Base-by-base conservation (phyloP, 1,140 invertebrate genomes). In the Dermatophagoides farinae region DNA sequence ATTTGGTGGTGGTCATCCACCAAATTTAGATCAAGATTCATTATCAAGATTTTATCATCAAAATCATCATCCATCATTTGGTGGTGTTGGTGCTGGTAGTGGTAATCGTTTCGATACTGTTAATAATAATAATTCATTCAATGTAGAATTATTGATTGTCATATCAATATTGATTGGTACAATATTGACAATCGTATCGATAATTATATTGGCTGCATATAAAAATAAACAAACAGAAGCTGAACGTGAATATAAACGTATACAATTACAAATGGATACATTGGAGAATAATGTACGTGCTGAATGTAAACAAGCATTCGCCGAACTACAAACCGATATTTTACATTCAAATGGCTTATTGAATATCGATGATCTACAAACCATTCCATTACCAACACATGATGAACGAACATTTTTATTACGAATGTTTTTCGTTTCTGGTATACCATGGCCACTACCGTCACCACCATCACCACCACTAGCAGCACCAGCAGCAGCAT, bases 281-380 rank as follows among this genome's bases (percentile, higher is more conserved):
- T 75, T 98, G 50, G 93, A 98, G 71, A 93, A 88, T 69, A 96
- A 95, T 71, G 92, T 98, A 0, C 78, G 93, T 52, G 86, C 90
- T 66, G 95, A 97, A 72, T 97, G 93, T 71, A 97, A 97, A 74
- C 86, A 93, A 77, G 95, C 93, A 6, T 98, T 98, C 79, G 93
- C 93, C n/a, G 95, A 98, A 74, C 76, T 99, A 18, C 95, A 98
- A 76, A 98, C 95, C 1, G 93, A 97, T 73, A 96, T 99, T 75
- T 76, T 97, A 60, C 88, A 92, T 73, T 89, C 86, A 64, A 86
- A 87, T 10, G 92, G 92, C 1, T 96, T 97, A 67, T 92, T 93
- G 1, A 92, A 88, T 6, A 11, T 55, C 4, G 53, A 55, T n/a
- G 53, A 55, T 11, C 75, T 95, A 47, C 89, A 96, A 73, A 90